Conservation (phyloP, 30 jellyfish, hydroid and myxozoan species). For the Hydractinia symbiolongicarpus region DNA sequence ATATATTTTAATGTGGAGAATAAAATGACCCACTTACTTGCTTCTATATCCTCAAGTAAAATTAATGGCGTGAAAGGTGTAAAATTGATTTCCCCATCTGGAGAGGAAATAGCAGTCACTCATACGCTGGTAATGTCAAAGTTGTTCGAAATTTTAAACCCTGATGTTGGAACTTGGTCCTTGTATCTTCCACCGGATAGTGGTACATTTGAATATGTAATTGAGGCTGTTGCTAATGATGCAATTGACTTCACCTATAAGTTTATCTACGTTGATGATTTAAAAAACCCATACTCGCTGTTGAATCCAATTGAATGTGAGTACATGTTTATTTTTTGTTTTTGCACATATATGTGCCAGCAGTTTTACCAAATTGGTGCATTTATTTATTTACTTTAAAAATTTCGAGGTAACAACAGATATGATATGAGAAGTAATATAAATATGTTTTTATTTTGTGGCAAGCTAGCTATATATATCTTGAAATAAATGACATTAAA, state of each 20-base stretch:
- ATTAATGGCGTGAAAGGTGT: too few species aligned
- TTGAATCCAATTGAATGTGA: slow-evolving; percentile 29
- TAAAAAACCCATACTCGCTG: slow-evolving; percentile 27
- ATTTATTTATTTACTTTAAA: too few species aligned
- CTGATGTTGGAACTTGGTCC: slow-evolving; percentile 37
- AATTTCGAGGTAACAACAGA: too few species aligned
- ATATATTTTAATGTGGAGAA: slow-evolving; percentile 29
- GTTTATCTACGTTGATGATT: slow-evolving; percentile 34
- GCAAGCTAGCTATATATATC: too few species aligned
- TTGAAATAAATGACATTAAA: too few species aligned
- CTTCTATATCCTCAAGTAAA: slow-evolving; percentile 17
- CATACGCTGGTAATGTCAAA: slow-evolving; percentile 21
- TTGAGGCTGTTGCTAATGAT: slow-evolving; percentile 34
- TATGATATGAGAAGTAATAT: too few species aligned
- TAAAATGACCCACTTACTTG: slow-evolving; percentile 17
- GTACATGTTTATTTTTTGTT: neutral
- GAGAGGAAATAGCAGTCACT: too few species aligned
- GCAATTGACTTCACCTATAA: slow-evolving; percentile 36
- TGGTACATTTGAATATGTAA: slow-evolving; percentile 23
- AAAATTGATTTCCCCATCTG: too few species aligned
- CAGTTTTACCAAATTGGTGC: too few species aligned
- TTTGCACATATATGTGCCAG: slow-evolving; percentile 11
- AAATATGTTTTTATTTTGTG: too few species aligned
- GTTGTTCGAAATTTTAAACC: slow-evolving; percentile 29
- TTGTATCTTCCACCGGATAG: slow-evolving; percentile 21